phyloP scores from a whole-genome alignment of 2,113 vertebrate genomes.

The Hiodon alosoides region DNA sequence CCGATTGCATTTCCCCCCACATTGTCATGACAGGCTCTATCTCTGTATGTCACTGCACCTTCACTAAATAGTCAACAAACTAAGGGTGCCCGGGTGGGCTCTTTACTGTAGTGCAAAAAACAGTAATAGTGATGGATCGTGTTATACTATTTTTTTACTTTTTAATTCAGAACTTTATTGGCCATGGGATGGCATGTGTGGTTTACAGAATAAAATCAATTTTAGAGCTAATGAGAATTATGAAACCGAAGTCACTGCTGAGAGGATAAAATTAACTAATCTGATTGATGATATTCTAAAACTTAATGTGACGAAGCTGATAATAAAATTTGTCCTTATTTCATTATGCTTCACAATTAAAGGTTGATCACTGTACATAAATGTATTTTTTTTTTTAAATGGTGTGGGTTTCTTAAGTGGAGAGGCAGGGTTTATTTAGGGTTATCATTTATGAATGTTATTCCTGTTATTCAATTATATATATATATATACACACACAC shows the following conservation, averaged over 20 bases:
- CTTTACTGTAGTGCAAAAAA: neutral
- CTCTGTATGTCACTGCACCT: constrained; percentile 8
- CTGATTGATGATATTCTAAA: constrained; percentile 60
- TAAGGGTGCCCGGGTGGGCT: neutral
- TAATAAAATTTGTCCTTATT: constrained; percentile 63
- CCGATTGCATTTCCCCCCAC: neutral
- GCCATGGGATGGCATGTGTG: neutral
- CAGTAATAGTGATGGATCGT: constrained; percentile 17
- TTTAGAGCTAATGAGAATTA: constrained; percentile 11
- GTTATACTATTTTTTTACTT: neutral
- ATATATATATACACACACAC: too few species aligned
- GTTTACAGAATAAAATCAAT: neutral
- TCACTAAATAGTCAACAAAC: too few species aligned
- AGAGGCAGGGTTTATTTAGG: neutral
- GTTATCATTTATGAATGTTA: constrained; percentile 4
- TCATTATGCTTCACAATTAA: constrained; percentile 59
- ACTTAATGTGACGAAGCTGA: constrained; percentile 55
- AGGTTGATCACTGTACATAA: constrained; percentile 51
- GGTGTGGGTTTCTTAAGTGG: neutral
- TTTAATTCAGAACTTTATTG: neutral
- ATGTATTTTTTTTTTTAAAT: constrained; percentile 37
- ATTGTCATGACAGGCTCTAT: neutral
- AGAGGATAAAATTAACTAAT: constrained; percentile 33
- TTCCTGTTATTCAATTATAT: too few species aligned
- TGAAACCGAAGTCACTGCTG: neutral